Evolutionary conservation across 2,113 vertebrate species (phyloP).

Genomic region (Sturnira hondurensis): DNA sequence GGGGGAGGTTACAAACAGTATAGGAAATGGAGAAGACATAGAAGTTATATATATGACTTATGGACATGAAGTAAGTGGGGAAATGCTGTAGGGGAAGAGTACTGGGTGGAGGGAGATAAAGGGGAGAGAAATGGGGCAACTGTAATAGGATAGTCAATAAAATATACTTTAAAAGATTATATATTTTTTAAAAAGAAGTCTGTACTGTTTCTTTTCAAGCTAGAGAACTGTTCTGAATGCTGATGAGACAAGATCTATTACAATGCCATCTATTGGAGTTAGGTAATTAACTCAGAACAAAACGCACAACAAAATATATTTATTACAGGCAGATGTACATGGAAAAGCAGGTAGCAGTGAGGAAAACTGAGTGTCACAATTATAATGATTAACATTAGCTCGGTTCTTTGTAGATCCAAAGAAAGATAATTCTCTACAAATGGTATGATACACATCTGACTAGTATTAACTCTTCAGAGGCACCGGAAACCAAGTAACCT

Average conservation of each 20-base stretch:
- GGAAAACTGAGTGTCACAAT: conserved; percentile 2
- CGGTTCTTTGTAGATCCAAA: neutral
- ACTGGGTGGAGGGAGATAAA: too few relatives aligned
- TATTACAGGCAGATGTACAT: neutral
- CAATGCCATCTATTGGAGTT: conserved; percentile 12
- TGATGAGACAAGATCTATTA: conserved; percentile 61
- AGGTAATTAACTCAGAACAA: conserved; percentile 57
- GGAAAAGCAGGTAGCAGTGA: conserved; percentile 5
- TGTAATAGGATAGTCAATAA: too few relatives aligned
- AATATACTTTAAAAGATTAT: too few relatives aligned
- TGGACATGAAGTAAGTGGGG: too few relatives aligned
- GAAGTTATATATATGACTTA: too few relatives aligned
- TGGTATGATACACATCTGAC: neutral
- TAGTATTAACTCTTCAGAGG: neutral
- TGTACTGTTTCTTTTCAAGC: conserved; percentile 49
- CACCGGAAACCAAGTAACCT: neutral
- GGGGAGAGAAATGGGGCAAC: too few relatives aligned
- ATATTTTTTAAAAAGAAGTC: neutral
- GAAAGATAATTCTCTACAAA: neutral
- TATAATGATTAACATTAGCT: neutral
- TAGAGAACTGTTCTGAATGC: conserved; percentile 34
- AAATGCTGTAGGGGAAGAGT: too few relatives aligned
- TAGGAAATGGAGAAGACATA: too few relatives aligned
- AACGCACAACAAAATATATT: conserved; percentile 15
- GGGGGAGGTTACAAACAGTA: too few relatives aligned